A percentile compares a stretch with the other conserved stretches of the same genome.
Evolutionary conservation across 2,113 vertebrate species (phyloP).

Genomic region (Mixornis gularis): DNA sequence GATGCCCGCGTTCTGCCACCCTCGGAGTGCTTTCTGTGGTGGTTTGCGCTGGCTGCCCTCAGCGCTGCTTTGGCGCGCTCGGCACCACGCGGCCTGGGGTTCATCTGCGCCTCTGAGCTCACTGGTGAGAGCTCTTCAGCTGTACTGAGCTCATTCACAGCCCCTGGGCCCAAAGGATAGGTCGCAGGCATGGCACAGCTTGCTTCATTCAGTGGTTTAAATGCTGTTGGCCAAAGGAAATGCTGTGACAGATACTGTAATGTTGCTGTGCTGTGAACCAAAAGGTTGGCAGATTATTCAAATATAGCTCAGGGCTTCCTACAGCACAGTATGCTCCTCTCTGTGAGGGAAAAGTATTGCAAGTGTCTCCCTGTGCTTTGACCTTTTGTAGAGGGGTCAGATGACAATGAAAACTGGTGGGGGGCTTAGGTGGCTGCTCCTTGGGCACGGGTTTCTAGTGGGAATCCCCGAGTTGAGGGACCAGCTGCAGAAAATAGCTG

Average conservation of each 20-base stretch:
- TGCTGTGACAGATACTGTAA: background rate
- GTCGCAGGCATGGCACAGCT: background rate
- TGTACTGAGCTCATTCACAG: background rate
- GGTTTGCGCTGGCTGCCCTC: background rate
- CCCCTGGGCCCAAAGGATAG: background rate
- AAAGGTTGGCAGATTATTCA: background rate
- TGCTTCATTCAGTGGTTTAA: background rate
- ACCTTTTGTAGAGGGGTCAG: background rate
- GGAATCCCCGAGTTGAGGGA: background rate
- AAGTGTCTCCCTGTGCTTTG: background rate
- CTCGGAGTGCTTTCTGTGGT: fast-evolving
- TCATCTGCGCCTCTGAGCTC: background rate
- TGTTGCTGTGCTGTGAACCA: background rate
- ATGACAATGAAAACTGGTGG: background rate
- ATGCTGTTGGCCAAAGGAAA: background rate
- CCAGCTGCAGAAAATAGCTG: background rate
- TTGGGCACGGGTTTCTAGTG: background rate
- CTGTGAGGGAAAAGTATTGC: background rate
- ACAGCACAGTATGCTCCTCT: background rate
- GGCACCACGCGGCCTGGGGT: fast-evolving
- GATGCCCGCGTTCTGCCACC: fast-evolving
- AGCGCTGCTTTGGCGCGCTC: background rate
- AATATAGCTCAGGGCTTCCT: background rate
- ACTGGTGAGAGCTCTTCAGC: background rate
- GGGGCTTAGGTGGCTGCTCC: background rate